Percentiles rank a stretch among this genome's conserved stretches.
phyloP scores from a whole-genome alignment of 2,797 vertebrate genomes.

The Gobionotothen gibberifrons region DNA sequence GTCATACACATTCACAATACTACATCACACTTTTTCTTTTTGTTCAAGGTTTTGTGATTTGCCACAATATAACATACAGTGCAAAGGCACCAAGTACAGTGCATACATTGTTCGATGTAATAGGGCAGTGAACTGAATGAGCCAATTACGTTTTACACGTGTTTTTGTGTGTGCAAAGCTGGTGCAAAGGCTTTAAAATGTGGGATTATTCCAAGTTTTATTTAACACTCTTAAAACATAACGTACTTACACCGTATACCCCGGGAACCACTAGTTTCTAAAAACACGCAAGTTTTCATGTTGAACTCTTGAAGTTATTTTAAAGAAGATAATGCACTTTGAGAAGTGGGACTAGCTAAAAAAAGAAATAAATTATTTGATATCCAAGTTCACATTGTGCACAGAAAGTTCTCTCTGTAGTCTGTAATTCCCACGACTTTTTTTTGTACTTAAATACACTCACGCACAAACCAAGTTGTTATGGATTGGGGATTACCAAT shows the following conservation, averaged over 20 bases:
- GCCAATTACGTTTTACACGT: slow-evolving; percentile 11
- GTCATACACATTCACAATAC: background rate
- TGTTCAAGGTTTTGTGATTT: background rate
- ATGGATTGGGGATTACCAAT: slow-evolving; percentile 81
- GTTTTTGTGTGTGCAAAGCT: background rate
- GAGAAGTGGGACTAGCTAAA: slow-evolving; percentile 5
- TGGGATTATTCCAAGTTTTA: slow-evolving; percentile 34
- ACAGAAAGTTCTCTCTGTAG: slow-evolving; percentile 21
- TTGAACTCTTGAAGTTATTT: background rate
- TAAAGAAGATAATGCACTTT: background rate
- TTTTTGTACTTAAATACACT: slow-evolving; percentile 32
- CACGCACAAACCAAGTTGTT: slow-evolving; percentile 57
- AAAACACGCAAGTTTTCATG: slow-evolving; percentile 4
- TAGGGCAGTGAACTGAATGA: slow-evolving; percentile 21
- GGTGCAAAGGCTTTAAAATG: slow-evolving; percentile 5
- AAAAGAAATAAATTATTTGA: background rate
- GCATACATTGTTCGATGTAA: slow-evolving; percentile 16
- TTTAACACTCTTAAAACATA: slow-evolving; percentile 32
- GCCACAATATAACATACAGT: background rate
- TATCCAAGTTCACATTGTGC: background rate
- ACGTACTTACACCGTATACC: slow-evolving; percentile 11
- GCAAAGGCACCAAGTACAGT: slow-evolving; percentile 9
- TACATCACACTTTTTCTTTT: background rate
- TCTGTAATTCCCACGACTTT: slow-evolving; percentile 34
- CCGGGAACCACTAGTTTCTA: background rate